These are phyloP conservation scores for Megaceryle alcyon DNA, from an alignment of 2,797 vertebrate genomes.

Conservation along the genomic window DNA sequence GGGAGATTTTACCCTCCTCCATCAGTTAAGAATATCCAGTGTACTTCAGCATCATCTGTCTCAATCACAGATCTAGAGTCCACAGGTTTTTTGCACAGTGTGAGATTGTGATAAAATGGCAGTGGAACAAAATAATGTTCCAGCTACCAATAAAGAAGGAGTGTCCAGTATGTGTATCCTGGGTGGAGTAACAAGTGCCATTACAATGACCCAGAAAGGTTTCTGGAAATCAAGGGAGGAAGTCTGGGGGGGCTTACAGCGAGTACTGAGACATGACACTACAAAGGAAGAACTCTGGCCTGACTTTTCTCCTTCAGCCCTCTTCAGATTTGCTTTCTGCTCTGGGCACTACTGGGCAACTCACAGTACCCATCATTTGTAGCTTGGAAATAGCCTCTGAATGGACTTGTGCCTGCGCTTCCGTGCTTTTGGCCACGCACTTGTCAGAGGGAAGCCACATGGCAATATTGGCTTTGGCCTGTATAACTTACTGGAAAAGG, in stretches of 20 bases:
- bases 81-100: background rate
- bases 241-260: background rate
- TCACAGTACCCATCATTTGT: accelerated
- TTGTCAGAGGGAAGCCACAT: background rate
- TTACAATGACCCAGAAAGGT: background rate
- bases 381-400: accelerated
- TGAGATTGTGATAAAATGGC: background rate
- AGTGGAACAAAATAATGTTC: background rate
- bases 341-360: background rate
- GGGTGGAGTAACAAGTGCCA: background rate
- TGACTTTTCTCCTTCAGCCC: background rate
- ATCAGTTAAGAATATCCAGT: background rate
- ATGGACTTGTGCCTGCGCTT: accelerated
- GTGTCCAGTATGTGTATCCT: background rate
- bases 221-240: background rate
- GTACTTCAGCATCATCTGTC: background rate
- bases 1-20: background rate
- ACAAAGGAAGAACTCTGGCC: background rate
- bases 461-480: background rate
- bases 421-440: background rate
- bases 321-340: background rate
- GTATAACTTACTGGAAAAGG: background rate
- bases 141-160: background rate
- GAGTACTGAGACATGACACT: background rate
- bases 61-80: background rate